Conservation (phyloP, 2,797 vertebrate genomes). For the Catostomus latipinnis region DNA sequence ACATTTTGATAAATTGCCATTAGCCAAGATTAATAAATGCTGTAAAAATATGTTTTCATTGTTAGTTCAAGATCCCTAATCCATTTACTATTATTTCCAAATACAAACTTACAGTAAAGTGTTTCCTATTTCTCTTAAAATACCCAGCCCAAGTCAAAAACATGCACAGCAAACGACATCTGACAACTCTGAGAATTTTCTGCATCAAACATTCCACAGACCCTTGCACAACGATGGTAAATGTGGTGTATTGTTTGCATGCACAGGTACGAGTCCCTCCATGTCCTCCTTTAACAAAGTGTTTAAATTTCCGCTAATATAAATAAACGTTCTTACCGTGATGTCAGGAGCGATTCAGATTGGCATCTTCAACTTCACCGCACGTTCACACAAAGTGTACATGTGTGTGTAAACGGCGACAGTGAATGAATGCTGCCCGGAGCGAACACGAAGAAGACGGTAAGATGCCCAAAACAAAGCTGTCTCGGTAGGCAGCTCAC, state of each 20-base stretch:
- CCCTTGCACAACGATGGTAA: not conserved
- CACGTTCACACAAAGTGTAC: conserved; percentile 43
- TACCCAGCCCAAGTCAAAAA: not conserved
- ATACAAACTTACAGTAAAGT: too few relatives aligned
- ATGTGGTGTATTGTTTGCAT: not conserved
- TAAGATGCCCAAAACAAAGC: conserved; percentile 7
- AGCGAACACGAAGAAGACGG: conserved; percentile 6
- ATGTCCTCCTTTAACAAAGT: not conserved
- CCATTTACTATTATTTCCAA: too few relatives aligned
- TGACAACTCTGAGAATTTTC: not conserved
- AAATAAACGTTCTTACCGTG: conserved; percentile 52
- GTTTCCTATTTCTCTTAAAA: not conserved
- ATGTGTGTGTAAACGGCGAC: conserved; percentile 32
- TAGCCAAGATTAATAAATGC: too few relatives aligned
- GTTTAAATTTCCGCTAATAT: not conserved
- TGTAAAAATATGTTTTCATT: too few relatives aligned
- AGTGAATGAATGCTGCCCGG: conserved; percentile 32
- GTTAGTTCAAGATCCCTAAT: too few relatives aligned
- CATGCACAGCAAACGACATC: conserved; percentile 5
- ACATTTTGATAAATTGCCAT: too few relatives aligned
- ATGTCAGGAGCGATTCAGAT: conserved; percentile 24
- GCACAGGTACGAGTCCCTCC: conserved; percentile 37
- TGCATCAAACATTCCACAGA: not conserved
- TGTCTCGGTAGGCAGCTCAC: conserved; percentile 37
- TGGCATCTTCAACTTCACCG: conserved; percentile 57